Conservation (phyloP, 2,888 invertebrate genomes). For the Erebia ligea region DNA sequence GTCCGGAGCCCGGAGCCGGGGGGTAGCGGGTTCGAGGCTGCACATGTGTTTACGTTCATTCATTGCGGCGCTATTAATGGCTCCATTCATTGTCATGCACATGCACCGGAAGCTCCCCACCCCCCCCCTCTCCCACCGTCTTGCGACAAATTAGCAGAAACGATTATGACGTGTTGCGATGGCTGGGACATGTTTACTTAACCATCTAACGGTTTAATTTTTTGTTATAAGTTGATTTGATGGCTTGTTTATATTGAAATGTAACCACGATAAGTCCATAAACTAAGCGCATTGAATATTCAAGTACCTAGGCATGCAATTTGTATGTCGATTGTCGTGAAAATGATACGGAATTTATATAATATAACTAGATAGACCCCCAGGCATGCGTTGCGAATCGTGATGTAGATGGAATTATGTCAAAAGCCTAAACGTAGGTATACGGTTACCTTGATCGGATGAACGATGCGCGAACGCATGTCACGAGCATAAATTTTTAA, state of each 20-base stretch:
- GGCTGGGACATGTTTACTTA: slow-evolving; percentile 41
- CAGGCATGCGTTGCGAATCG: no score
- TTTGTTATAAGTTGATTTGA: slow-evolving; percentile 29
- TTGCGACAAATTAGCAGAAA: slow-evolving; percentile 72
- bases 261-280: slow-evolving; percentile 19
- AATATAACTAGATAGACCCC: not conserved
- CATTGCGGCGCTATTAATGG: slow-evolving; percentile 76
- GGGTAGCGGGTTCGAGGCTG: slow-evolving; percentile 57
- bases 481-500: no score
- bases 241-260: slow-evolving; percentile 24
- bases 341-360: not conserved
- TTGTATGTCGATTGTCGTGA: not conserved
- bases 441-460: no score
- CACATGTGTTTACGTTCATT: slow-evolving; percentile 80
- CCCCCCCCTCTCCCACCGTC: slow-evolving; percentile 43
- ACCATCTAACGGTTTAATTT: slow-evolving; percentile 35
- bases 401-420: no score
- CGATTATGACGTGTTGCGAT: slow-evolving; percentile 51
- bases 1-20: slow-evolving; percentile 50
- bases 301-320: not conserved
- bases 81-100: slow-evolving; percentile 81
- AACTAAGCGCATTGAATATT: not conserved
- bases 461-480: no score
- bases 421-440: no score
- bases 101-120: slow-evolving; percentile 74